Evolutionary conservation across 1,140 invertebrate genomes (phyloP).

Genomic region (Sinella curviseta): DNA sequence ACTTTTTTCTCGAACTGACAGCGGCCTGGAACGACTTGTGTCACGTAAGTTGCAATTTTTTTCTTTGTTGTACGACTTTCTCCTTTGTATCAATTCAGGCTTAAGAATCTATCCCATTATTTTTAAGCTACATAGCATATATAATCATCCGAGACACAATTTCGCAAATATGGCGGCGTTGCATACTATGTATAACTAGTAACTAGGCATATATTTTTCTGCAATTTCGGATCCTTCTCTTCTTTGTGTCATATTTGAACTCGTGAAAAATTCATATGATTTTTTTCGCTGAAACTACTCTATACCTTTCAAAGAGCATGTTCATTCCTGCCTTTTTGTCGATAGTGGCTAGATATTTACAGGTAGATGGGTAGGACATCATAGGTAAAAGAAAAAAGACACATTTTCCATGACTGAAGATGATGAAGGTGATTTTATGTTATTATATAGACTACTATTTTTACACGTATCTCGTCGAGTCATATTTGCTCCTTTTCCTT

Average conservation of each 20-base stretch:
- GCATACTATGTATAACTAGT: too few species aligned
- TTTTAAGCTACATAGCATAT: background rate
- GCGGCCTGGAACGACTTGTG: background rate
- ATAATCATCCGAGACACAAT: too few species aligned
- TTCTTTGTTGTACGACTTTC: background rate
- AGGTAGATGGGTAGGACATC: background rate
- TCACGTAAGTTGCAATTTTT: slow-evolving; percentile 22
- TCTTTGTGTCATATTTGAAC: too few species aligned
- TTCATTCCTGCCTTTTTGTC: background rate
- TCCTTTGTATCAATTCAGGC: background rate
- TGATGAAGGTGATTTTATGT: too few species aligned
- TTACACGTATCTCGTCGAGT: too few species aligned
- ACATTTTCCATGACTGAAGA: background rate
- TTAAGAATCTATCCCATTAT: background rate
- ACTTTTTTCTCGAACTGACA: slow-evolving; percentile 3
- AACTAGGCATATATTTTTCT: too few species aligned
- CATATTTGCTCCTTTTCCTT: background rate
- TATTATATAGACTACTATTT: background rate
- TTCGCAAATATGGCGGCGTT: too few species aligned
- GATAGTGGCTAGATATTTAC: background rate
- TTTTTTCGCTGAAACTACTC: too few species aligned
- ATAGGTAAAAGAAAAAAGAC: background rate
- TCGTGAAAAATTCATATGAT: too few species aligned
- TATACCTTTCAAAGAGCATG: too few species aligned
- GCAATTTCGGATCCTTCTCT: too few species aligned